Conservation (phyloP, 2,113 vertebrate genomes). For the Gnathonemus echidnorhynchus region DNA sequence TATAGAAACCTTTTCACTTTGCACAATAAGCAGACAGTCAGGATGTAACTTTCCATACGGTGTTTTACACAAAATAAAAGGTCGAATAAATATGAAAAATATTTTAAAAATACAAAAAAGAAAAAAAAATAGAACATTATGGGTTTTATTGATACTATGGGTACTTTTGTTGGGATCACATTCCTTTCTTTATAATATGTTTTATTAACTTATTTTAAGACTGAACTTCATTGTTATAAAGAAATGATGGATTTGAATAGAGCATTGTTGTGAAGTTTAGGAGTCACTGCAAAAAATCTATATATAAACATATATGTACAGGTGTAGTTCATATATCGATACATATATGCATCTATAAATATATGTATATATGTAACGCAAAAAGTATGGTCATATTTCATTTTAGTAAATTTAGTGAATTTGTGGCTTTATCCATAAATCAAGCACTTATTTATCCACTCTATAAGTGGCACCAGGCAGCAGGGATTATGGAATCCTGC, state of each 20-base stretch:
- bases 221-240: conserved; percentile 44
- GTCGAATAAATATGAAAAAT: conserved; percentile 46
- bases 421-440: neutral
- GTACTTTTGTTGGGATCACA: conserved; percentile 54
- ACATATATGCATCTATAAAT: conserved; percentile 3
- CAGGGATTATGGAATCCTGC: neutral
- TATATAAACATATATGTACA: conserved; percentile 5
- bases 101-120: conserved; percentile 58
- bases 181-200: conserved; percentile 58
- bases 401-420: conserved; percentile 2
- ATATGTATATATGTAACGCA: neutral
- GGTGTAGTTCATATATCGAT: neutral
- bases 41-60: conserved; percentile 62
- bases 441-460: neutral
- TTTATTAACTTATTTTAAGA: conserved; percentile 55
- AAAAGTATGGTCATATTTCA: neutral
- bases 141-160: conserved; percentile 54
- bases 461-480: neutral
- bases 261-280: conserved; percentile 56
- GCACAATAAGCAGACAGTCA: conserved; percentile 65
- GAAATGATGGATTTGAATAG: conserved; percentile 51
- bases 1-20: conserved; percentile 63
- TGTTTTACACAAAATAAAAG: conserved; percentile 66
- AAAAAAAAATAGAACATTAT: conserved; percentile 44
- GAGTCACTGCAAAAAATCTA: conserved; percentile 49